These are phyloP conservation scores for Shargacucullia verbasci DNA, from an alignment of 2,888 invertebrate species.

Conservation along the genomic window DNA sequence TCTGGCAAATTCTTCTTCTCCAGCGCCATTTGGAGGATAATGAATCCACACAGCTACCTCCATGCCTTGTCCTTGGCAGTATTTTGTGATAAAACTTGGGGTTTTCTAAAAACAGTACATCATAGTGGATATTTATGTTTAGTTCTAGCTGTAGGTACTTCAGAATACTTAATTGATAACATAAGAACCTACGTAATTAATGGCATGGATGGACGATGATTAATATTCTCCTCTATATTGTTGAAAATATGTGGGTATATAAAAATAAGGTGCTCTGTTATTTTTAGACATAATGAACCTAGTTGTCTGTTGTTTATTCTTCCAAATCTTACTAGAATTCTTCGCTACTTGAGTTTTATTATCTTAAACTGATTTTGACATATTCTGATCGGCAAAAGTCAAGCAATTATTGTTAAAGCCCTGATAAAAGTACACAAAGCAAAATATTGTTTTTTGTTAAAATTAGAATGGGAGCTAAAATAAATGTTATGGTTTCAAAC, in stretches of 20 bases:
- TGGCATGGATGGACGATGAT: conserved; percentile 62
- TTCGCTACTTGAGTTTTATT: too few relatives aligned
- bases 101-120: conserved; percentile 92
- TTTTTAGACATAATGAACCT: conserved; percentile 12
- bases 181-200: conserved; percentile 68
- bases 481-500: conserved; percentile 30
- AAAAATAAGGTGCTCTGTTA: conserved; percentile 42
- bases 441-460: conserved; percentile 9
- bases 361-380: too few relatives aligned
- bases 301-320: conserved; percentile 29
- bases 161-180: conserved; percentile 91
- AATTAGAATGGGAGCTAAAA: conserved; percentile 26
- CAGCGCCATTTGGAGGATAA: conserved; percentile 93
- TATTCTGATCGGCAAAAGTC: too few relatives aligned
- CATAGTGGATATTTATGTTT: conserved; percentile 92
- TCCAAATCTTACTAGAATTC: conserved; percentile 36
- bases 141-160: conserved; percentile 90
- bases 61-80: conserved; percentile 93
- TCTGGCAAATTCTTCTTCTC: conserved; percentile 93
- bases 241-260: conserved; percentile 5
- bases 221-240: conserved; percentile 3
- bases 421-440: conserved; percentile 1
- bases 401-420: conserved; percentile 4
- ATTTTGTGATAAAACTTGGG: conserved; percentile 95
- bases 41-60: conserved; percentile 93